Conservation (phyloP, 2,113 vertebrate genomes). For the Catagonus wagneri region DNA sequence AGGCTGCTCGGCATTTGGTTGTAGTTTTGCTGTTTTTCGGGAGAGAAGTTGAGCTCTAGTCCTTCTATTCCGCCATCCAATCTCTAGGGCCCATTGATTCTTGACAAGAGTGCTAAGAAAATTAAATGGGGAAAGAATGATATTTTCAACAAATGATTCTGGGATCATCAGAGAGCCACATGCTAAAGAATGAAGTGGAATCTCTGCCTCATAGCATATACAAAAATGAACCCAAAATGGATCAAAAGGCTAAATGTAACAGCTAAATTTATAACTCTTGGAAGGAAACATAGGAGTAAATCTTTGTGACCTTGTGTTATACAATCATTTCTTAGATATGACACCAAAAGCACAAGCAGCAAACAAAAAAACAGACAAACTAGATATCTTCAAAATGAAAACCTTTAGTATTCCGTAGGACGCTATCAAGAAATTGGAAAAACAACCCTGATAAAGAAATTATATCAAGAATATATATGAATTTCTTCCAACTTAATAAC, state of each 20-base stretch:
- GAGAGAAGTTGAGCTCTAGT: too few species aligned
- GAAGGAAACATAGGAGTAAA: background rate
- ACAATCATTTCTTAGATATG: background rate
- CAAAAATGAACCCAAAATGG: slow-evolving; percentile 3
- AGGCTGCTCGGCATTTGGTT: too few species aligned
- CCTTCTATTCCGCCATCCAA: too few species aligned
- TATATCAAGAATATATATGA: background rate
- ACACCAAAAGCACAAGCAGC: background rate
- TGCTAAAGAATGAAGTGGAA: background rate
- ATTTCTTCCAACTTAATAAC: slow-evolving; percentile 18
- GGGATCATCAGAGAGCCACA: background rate
- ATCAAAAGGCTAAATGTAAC: background rate
- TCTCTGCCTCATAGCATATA: background rate
- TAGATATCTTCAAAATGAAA: background rate
- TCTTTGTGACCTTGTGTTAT: background rate
- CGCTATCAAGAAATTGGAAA: background rate
- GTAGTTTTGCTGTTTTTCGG: too few species aligned
- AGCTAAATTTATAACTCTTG: background rate
- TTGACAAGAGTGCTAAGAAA: background rate
- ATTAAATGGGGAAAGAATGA: background rate
- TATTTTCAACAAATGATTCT: background rate
- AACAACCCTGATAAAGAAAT: background rate
- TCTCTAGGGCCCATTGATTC: too few species aligned
- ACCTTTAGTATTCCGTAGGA: background rate
- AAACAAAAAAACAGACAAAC: background rate